phyloP scores from a whole-genome alignment of 2,797 vertebrate genomes.

The Avahi laniger region DNA sequence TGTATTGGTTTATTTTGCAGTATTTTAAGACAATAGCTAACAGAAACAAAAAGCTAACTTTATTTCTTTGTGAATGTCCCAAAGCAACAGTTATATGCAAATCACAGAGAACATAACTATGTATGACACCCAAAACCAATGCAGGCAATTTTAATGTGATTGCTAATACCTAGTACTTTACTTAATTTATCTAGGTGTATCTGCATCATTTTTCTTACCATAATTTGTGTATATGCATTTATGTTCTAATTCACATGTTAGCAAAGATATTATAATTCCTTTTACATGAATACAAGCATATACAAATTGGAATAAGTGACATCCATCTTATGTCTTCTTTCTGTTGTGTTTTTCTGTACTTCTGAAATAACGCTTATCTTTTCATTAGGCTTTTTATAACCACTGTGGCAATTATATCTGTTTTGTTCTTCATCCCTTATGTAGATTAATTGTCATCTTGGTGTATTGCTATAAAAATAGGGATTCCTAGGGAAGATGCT shows the following conservation, averaged over 20 bases:
- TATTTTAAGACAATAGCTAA: background rate
- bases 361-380: background rate
- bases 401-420: conserved; percentile 4
- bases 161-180: background rate
- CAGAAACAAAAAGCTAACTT: background rate
- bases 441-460: conserved; percentile 10
- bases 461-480: conserved; percentile 22
- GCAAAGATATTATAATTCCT: background rate
- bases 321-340: background rate
- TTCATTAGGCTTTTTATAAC: background rate
- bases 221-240: background rate
- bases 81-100: background rate
- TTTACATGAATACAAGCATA: background rate
- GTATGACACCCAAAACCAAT: background rate
- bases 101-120: background rate
- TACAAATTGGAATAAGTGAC: background rate
- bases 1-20: background rate
- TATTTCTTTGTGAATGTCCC: background rate
- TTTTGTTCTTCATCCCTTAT: conserved; percentile 23
- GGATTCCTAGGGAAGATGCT: conserved; percentile 27
- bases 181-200: background rate
- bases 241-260: background rate
- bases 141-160: background rate
- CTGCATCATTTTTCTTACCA: background rate
- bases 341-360: background rate